Evolutionary conservation across 1,140 invertebrate genomes (phyloP).

Genomic region (Globodera rostochiensis): DNA sequence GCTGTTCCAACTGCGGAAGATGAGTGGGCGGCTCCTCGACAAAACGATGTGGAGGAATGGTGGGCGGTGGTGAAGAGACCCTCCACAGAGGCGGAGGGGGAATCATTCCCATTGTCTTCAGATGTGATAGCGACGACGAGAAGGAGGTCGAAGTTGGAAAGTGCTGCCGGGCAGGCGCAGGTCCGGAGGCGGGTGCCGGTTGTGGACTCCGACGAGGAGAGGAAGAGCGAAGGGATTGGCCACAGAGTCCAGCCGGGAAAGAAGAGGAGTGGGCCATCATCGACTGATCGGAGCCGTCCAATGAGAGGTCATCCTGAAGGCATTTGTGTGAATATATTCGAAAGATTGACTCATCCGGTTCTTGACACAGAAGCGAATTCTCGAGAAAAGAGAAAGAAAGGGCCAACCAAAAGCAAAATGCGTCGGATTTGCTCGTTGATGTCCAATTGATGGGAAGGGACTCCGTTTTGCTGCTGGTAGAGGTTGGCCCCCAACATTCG

Average conservation of each 20-base stretch:
- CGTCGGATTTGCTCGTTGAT: conserved; percentile 56
- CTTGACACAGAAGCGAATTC: too few species aligned
- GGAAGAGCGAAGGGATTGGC: conserved; percentile 28
- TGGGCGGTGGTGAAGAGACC: neutral
- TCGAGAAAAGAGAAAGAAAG: neutral
- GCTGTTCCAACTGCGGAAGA: conserved; percentile 13
- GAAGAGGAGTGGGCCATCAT: conserved; percentile 65
- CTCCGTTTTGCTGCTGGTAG: neutral
- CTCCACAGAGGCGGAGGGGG: conserved; percentile 25
- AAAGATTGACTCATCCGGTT: too few species aligned
- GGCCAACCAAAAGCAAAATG: conserved; percentile 25
- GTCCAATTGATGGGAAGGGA: conserved; percentile 42
- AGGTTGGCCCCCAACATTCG: neutral
- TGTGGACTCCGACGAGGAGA: conserved; percentile 10
- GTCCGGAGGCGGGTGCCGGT: neutral
- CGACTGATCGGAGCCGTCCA: conserved; percentile 56
- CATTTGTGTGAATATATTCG: too few species aligned
- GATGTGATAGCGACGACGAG: conserved; percentile 55
- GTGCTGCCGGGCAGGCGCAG: neutral
- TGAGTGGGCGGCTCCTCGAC: neutral
- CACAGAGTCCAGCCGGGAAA: conserved; percentile 58
- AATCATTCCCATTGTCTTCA: neutral
- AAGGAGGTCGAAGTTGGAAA: conserved; percentile 54
- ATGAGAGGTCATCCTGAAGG: conserved; percentile 56
- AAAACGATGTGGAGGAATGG: conserved; percentile 24